A percentile compares a stretch with the other conserved stretches of the same genome.
Conservation (phyloP, 23 tunicate species). For the Trididemnum clinides region DNA sequence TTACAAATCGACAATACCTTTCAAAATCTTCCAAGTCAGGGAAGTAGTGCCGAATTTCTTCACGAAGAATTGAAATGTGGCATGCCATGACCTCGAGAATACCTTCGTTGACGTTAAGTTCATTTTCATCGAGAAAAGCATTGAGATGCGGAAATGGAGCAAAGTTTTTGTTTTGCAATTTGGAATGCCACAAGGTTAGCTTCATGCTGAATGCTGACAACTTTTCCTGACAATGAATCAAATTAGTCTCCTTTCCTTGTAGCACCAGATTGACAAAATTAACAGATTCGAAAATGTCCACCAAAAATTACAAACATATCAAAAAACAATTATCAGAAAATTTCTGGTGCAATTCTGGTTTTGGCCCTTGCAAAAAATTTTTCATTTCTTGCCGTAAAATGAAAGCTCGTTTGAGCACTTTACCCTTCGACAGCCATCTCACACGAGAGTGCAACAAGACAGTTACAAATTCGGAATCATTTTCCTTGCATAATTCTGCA, state of each 20-base stretch:
- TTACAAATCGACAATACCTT: neutral
- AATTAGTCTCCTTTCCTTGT: conserved; percentile 43
- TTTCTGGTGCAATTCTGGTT: conserved; percentile 48
- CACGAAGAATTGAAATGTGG: conserved; percentile 51
- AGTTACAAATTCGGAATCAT: conserved; percentile 49
- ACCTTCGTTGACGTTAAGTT: conserved; percentile 45
- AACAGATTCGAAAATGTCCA: conserved; percentile 62
- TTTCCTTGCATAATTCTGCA: conserved; percentile 56
- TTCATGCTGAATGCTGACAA: conserved; percentile 49
- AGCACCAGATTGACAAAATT: conserved; percentile 51
- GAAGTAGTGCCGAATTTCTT: conserved; percentile 39
- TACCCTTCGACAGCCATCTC: conserved; percentile 53
- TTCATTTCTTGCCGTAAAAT: conserved; percentile 31
- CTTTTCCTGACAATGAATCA: conserved; percentile 55
- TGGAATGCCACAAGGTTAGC: conserved; percentile 42
- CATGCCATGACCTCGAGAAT: conserved; percentile 30
- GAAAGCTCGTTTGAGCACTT: conserved; percentile 35
- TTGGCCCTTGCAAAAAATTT: conserved; percentile 32
- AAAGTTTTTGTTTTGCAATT: conserved; percentile 27
- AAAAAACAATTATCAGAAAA: conserved; percentile 52
- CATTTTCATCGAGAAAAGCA: conserved; percentile 52
- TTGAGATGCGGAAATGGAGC: conserved; percentile 26
- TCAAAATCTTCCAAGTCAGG: conserved; percentile 36
- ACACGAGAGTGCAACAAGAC: conserved; percentile 41
- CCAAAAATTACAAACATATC: conserved; percentile 49